Conservation (phyloP, 37 sponge, comb jelly and placozoan genomes). For the Halichondria panicea region DNA sequence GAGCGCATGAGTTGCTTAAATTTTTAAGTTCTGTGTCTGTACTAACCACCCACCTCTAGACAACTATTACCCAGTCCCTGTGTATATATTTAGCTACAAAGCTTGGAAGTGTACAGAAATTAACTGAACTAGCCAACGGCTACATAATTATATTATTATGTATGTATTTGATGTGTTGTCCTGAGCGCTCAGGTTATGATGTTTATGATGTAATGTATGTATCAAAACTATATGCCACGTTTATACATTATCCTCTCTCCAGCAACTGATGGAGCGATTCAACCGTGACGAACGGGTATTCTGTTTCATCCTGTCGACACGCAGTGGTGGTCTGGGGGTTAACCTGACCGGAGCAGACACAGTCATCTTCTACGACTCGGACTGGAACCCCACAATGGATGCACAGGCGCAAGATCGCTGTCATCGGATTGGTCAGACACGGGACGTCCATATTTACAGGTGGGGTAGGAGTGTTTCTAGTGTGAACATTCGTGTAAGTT, state of each 20-base stretch:
- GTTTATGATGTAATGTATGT: not conserved
- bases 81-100: too few species aligned
- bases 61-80: too few species aligned
- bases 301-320: slow-evolving; percentile 98
- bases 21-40: too few species aligned
- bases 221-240: not conserved
- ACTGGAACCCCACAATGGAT: slow-evolving; percentile 99
- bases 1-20: not conserved
- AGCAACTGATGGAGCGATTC: slow-evolving; percentile 96
- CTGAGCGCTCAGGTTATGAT: too few species aligned
- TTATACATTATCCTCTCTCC: slow-evolving; percentile 1
- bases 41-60: too few species aligned
- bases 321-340: slow-evolving; percentile 97
- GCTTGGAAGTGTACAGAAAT: too few species aligned
- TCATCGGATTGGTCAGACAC: slow-evolving; percentile 98
- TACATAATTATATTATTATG: too few species aligned
- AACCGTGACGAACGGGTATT: slow-evolving; percentile 92
- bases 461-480: too few species aligned
- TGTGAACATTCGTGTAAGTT: too few species aligned
- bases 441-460: slow-evolving; percentile 99
- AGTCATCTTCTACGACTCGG: slow-evolving; percentile 97
- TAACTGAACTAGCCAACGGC: too few species aligned
- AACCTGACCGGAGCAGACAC: slow-evolving; percentile 99
- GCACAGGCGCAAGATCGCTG: slow-evolving; percentile 99
- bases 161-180: too few species aligned